phyloP scores from a whole-genome alignment of 1,140 invertebrate genomes.

The Lepidurus packardi region DNA sequence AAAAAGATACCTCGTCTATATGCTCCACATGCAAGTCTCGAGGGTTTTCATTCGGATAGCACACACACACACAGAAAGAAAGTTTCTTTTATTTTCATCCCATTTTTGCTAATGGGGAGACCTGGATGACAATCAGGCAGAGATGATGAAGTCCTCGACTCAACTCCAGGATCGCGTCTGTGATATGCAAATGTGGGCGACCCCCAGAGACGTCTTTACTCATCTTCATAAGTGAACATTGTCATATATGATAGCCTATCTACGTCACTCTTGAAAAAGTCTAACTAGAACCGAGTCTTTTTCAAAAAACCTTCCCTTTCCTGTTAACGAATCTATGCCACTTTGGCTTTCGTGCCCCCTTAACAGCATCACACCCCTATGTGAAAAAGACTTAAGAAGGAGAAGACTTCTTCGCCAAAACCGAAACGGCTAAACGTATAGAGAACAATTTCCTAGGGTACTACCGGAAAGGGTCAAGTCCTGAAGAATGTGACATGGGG shows the following conservation, averaged over 20 bases:
- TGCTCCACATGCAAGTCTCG: neutral
- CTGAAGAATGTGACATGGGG: too few relatives aligned
- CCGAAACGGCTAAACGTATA: too few relatives aligned
- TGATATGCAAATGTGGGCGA: slow-evolving; percentile 1
- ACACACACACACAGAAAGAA: neutral
- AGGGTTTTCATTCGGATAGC: neutral
- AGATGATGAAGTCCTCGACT: slow-evolving; percentile 1
- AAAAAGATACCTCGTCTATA: neutral
- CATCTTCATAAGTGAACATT: slow-evolving; percentile 22
- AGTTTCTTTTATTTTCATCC: slow-evolving; percentile 9
- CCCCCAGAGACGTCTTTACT: slow-evolving; percentile 17
- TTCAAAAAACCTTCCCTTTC: neutral
- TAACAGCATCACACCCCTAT: too few relatives aligned
- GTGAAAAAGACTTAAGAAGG: too few relatives aligned
- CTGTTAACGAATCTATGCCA: neutral
- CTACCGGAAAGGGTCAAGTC: too few relatives aligned
- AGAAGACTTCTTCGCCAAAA: too few relatives aligned
- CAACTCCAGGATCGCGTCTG: neutral
- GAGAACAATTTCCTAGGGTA: too few relatives aligned
- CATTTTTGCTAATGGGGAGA: slow-evolving; percentile 18
- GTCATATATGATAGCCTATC: slow-evolving; percentile 8
- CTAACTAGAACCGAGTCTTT: neutral
- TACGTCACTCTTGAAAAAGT: neutral
- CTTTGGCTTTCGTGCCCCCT: too few relatives aligned
- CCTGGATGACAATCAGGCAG: slow-evolving; percentile 17